Conservation (phyloP, 2,888 invertebrate species). For the Agrotis exclamationis region DNA sequence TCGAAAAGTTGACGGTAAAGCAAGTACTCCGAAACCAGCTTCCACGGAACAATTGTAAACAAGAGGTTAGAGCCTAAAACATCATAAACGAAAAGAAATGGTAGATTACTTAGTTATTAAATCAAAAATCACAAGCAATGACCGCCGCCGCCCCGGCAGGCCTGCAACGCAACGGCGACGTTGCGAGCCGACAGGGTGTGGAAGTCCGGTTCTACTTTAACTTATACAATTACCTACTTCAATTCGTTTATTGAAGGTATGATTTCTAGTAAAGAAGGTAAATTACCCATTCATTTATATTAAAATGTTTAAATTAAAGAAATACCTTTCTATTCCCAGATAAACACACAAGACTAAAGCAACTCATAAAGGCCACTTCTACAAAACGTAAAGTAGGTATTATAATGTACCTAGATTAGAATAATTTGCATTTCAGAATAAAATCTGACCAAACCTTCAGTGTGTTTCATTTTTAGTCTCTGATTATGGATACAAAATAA, state of each 20-base stretch:
- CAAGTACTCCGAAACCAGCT: conserved; percentile 47
- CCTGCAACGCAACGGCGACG: too few species aligned
- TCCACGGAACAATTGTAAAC: conserved; percentile 28
- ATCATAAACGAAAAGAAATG: background rate
- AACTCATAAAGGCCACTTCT: background rate
- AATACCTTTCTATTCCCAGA: too few species aligned
- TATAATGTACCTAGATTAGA: conserved; percentile 19
- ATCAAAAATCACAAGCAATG: too few species aligned
- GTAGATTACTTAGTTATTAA: background rate
- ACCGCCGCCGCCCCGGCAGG: too few species aligned
- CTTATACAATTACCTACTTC: too few species aligned
- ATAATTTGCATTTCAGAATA: conserved; percentile 73
- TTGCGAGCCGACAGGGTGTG: too few species aligned
- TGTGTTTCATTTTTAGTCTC: conserved; percentile 14
- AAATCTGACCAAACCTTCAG: conserved; percentile 67
- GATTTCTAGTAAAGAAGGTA: too few species aligned
- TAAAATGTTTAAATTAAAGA: too few species aligned
- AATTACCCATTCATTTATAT: too few species aligned
- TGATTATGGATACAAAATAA: conserved; percentile 3
- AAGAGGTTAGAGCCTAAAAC: conserved; percentile 10
- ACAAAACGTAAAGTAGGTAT: background rate
- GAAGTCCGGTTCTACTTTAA: too few species aligned
- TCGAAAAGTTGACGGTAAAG: conserved; percentile 68
- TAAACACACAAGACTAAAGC: background rate
- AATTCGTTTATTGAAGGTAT: too few species aligned